Evolutionary conservation across 2,888 invertebrate genomes (phyloP).

Genomic region (Macrophya annulata): DNA sequence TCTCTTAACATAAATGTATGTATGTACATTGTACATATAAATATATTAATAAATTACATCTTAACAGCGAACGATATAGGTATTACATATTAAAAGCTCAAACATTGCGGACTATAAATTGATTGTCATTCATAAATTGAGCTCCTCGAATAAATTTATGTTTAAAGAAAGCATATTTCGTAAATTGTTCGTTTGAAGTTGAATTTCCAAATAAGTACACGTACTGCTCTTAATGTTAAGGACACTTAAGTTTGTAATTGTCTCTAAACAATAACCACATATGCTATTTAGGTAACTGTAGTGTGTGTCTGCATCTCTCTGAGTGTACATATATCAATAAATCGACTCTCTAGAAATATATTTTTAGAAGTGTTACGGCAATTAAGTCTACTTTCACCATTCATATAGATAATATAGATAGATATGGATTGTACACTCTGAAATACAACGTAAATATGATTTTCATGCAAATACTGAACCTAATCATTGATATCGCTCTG

Average conservation of each 20-base stretch:
- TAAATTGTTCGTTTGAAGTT: slow-evolving; percentile 29
- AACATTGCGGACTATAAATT: slow-evolving; percentile 43
- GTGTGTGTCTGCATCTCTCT: slow-evolving; percentile 48
- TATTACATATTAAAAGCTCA: slow-evolving; percentile 23
- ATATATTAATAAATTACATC: slow-evolving; percentile 27
- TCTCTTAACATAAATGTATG: not conserved
- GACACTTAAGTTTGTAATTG: slow-evolving; percentile 78
- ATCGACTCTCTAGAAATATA: slow-evolving; percentile 38
- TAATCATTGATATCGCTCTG: slow-evolving; percentile 3
- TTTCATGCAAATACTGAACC: not conserved
- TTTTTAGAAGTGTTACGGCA: slow-evolving; percentile 39
- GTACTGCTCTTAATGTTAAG: slow-evolving; percentile 75
- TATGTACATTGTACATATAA: not conserved
- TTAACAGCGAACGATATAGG: slow-evolving; percentile 23
- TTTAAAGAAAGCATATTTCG: slow-evolving; percentile 2
- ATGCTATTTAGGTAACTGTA: slow-evolving; percentile 54
- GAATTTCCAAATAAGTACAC: slow-evolving; percentile 49
- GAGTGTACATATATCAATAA: slow-evolving; percentile 49
- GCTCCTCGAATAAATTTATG: slow-evolving; percentile 15
- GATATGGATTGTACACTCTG: slow-evolving; percentile 7
- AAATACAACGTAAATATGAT: slow-evolving; percentile 16
- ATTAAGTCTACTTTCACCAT: slow-evolving; percentile 20
- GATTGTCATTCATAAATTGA: slow-evolving; percentile 51
- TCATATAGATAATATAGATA: not conserved
- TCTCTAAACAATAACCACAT: slow-evolving; percentile 68